Percentiles rank a stretch among this genome's conserved stretches.
Evolutionary conservation across 1,140 invertebrate species (phyloP).

Genomic region (Halyomorpha halys): DNA sequence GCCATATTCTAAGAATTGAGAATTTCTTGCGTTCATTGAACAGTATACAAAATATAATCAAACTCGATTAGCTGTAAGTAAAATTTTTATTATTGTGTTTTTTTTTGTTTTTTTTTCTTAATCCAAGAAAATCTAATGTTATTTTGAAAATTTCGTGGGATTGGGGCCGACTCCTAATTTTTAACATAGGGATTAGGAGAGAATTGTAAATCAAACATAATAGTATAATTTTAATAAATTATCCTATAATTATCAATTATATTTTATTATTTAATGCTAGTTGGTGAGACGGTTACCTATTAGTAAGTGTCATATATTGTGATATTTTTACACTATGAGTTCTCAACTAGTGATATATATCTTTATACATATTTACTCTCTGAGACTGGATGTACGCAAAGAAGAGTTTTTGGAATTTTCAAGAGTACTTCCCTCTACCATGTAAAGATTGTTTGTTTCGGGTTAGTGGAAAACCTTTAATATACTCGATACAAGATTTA

Average conservation of each 20-base stretch:
- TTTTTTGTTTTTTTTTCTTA: too few species aligned
- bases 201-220: not conserved
- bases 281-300: slow-evolving; percentile 8
- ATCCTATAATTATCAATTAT: not conserved
- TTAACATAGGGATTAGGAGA: not conserved
- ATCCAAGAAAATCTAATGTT: too few species aligned
- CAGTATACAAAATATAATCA: too few species aligned
- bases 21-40: too few species aligned
- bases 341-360: slow-evolving; percentile 10
- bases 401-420: not conserved
- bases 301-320: slow-evolving; percentile 4
- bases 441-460: not conserved
- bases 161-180: not conserved
- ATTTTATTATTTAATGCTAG: slow-evolving; percentile 3
- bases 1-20: too few species aligned
- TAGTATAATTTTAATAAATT: not conserved
- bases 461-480: not conserved
- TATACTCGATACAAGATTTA: not conserved
- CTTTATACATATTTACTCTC: not conserved
- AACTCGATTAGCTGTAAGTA: too few species aligned
- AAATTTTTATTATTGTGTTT: too few species aligned
- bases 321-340: slow-evolving; percentile 15
- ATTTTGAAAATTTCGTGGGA: not conserved
- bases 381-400: slow-evolving; percentile 9
- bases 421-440: not conserved